Evolutionary conservation across 2,888 invertebrate species (phyloP), one percentile per base, ranked within the genome.

Genomic region (Dicroscelio sp.): DNA sequence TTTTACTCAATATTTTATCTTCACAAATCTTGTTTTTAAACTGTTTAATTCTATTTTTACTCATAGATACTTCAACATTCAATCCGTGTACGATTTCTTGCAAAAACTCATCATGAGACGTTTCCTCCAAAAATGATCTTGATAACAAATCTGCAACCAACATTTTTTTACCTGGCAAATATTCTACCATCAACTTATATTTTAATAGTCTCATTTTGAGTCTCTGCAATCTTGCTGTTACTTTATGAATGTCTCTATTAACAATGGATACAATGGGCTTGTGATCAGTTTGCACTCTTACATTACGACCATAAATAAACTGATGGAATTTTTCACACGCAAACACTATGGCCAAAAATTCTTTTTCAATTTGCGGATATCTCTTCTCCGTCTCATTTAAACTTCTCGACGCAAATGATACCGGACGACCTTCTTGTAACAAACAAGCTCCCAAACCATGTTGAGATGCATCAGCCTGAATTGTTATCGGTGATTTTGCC

Each of bases 341-440:
- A 90, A 95, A 95, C 5, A 94, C 94, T 17, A 96, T 95, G 33
- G 96, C 96, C 67, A 96, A 90, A 3, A 96, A 83, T 90, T 97
- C 96, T 88, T 96, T 96, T 92, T 97, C 96, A 10, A 97, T 96
- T 93, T 97, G 96, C 5, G 96, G 93, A 92, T 95, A 96, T 52
- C 94, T 95, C 87, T 94, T 92, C 84, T 96, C 95, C 43, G 94
- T 92, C 43, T 86, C 55, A 17, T 91, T 95, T n/a, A 96, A 80
- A 35, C 94, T 95, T 90, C 95, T 71, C 35, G 96, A 96, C 6
- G 96, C 95, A 93, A 94, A 96, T n/a, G 94, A 95, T 20, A 96
- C 93, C 27, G 96, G 96, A 38, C 93, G 88, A 4, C 93, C 95
- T 30, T 95, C 87, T 87, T 97, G 96, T 17, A 96, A 27, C 20